Conservation (phyloP, 2,797 vertebrate genomes). For the Phaenicophaeus curvirostris region DNA sequence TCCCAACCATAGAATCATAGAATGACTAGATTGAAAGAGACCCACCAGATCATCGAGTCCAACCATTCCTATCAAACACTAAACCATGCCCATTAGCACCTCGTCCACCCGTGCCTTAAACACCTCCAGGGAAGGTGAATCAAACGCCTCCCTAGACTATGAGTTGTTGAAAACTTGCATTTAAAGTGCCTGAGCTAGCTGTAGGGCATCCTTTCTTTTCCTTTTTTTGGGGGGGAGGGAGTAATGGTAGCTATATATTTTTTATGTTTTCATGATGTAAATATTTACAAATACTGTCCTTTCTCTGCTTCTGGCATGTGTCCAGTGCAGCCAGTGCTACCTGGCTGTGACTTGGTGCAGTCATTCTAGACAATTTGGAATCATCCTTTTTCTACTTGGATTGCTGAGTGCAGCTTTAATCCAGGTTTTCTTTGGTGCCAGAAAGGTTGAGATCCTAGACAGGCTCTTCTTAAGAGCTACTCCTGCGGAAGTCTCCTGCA, state of each 20-base stretch:
- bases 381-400: background rate
- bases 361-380: background rate
- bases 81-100: too few species aligned
- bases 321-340: background rate
- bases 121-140: too few species aligned
- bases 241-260: background rate
- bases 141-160: too few species aligned
- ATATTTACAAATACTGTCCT: background rate
- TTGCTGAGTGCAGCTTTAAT: background rate
- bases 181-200: background rate
- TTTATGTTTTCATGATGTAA: background rate
- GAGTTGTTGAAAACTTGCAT: background rate
- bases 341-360: background rate
- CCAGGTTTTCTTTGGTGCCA: background rate
- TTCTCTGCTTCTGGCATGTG: background rate
- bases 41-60: too few species aligned
- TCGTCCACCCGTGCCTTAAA: too few species aligned
- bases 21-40: too few species aligned
- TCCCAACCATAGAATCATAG: background rate
- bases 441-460: background rate
- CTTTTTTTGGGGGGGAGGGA: background rate
- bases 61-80: too few species aligned
- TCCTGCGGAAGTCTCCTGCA: background rate
- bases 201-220: background rate
- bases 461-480: background rate